Evolutionary conservation across 2,113 vertebrate species (phyloP), one percentile per base, ranked within the genome.

Genomic region (Ictalurus punctatus): DNA sequence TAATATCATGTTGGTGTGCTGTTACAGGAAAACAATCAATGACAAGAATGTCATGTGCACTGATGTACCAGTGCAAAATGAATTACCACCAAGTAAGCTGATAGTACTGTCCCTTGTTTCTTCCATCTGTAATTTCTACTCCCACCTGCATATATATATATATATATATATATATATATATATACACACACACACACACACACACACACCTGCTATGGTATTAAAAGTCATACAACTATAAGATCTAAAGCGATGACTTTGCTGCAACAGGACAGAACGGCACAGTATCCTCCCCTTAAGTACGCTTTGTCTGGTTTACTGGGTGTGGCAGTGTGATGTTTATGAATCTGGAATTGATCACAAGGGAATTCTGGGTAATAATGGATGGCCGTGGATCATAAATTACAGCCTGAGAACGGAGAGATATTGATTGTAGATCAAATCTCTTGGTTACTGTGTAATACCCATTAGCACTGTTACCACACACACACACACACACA

Each of bases 331-430:
- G 12, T 4, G 44, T 30, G 63, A 69, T 58, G 78, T 37, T 69
- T 71, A 87, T 58, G 63, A 27, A 65, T n/a, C 63, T 87, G 34
- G 8, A 69, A 71, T 56, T 23, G 78, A 82, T 82, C 86, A 4
- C 76, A 5, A 40, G 86, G 78, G 78, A 69, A 56, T 69, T 87
- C n/a, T 40, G 44, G 86, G 30, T 87, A 86, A 69, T 69, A 80
- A 81, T 37, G 78, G 40, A 52, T 69, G 76, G 63, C 44, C 10
- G 59, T 82, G 61, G 78, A 71, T 81, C 2, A 82, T 69, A 23
- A 81, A 13, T 69, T 71, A 82, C 7, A 56, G 63, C 30, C 21
- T 71, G n/a, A 40, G 61, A 1, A 34, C 6, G 58, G 40, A 61
- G 27, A 19, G 7, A 44, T 58, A 82, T 58, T 83, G 63, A 82